Conservation (phyloP, 2,888 invertebrate species). For the Clivina fossor region DNA sequence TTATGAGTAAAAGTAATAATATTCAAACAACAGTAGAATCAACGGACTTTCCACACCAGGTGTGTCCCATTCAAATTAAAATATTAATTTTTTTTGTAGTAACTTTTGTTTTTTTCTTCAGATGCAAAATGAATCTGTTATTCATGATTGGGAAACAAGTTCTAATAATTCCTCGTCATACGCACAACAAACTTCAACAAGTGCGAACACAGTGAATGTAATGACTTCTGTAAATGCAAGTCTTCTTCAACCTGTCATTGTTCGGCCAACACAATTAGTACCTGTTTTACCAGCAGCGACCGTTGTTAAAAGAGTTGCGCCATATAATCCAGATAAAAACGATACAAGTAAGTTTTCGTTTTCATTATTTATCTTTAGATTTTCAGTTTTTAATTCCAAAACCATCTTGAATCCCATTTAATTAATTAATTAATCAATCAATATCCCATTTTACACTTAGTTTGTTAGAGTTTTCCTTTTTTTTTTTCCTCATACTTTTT, state of each 20-base stretch:
- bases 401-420: no score
- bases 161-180: constrained; percentile 19
- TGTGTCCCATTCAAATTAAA: constrained; percentile 17
- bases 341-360: constrained; percentile 12
- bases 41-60: constrained; percentile 19
- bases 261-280: constrained; percentile 77
- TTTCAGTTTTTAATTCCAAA: no score
- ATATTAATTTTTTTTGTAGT: constrained; percentile 29
- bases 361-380: no score
- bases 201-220: constrained; percentile 24
- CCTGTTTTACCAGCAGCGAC: constrained; percentile 67
- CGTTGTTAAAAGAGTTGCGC: constrained; percentile 47
- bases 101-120: constrained; percentile 30
- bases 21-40: constrained; percentile 9
- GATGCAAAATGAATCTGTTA: constrained; percentile 28
- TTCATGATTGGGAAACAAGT: constrained; percentile 27
- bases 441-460: no score
- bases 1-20: constrained; percentile 41
- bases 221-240: constrained; percentile 23
- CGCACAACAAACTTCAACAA: constrained; percentile 19
- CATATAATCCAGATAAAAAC: constrained; percentile 15
- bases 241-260: constrained; percentile 66
- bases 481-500: no score
- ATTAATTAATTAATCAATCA: no score
- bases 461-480: no score